phyloP scores from a whole-genome alignment of 2,113 vertebrate genomes.

The Gallinago paraguaiae region DNA sequence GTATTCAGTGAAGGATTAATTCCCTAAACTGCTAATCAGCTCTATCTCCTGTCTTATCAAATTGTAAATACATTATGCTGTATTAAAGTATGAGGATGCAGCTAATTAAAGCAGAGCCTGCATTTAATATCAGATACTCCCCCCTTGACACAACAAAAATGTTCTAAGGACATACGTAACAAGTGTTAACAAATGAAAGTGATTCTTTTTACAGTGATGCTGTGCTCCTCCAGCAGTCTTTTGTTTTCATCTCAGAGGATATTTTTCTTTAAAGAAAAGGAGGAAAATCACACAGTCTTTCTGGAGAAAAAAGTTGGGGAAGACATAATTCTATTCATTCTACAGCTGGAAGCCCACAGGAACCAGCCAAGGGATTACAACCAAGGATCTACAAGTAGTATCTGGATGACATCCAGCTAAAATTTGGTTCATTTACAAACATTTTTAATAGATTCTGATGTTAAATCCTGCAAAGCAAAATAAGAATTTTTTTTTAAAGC shows the following conservation, averaged over 20 bases:
- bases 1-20: constrained; percentile 52
- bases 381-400: neutral
- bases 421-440: neutral
- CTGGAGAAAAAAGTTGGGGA: neutral
- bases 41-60: constrained; percentile 60
- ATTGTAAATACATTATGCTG: constrained; percentile 65
- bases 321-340: neutral
- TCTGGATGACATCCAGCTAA: neutral
- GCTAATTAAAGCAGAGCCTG: constrained; percentile 46
- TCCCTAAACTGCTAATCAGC: constrained; percentile 46
- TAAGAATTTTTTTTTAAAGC: neutral
- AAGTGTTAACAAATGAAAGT: constrained; percentile 26
- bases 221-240: neutral
- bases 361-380: neutral
- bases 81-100: constrained; percentile 40
- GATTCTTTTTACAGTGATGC: neutral
- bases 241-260: neutral
- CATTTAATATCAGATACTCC: constrained; percentile 45
- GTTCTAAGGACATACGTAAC: neutral
- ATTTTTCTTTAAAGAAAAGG: neutral
- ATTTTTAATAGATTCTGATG: constrained; percentile 19
- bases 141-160: neutral
- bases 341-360: neutral
- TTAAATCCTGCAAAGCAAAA: neutral
- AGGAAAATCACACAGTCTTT: neutral